A percentile compares a stretch with the other conserved stretches of the same genome.
Conservation (phyloP, 2,113 vertebrate genomes). For the Microcebus jonahi region DNA sequence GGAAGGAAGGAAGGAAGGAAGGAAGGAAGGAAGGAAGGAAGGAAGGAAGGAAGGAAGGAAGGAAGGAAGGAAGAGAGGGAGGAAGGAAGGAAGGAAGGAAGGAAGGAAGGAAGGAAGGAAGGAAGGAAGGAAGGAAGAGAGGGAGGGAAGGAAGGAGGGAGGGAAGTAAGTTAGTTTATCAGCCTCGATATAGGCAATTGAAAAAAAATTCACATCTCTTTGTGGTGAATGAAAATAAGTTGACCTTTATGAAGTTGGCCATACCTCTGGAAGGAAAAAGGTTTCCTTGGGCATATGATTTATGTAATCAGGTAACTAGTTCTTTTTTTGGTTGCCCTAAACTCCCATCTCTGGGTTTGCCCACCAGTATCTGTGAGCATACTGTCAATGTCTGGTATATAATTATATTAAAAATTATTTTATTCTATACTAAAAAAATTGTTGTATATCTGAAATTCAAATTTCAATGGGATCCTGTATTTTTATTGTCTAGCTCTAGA, state of each 20-base stretch:
- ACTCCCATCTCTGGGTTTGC: conserved; percentile 88
- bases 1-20: accelerated
- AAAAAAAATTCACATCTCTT: conserved; percentile 34
- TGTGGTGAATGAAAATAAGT: not conserved
- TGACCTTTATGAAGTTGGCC: not conserved
- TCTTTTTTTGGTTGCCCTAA: conserved; percentile 91
- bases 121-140: accelerated
- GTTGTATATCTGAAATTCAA: not conserved
- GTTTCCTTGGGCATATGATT: conserved; percentile 85
- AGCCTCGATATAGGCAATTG: not conserved
- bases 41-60: accelerated
- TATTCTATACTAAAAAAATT: not conserved
- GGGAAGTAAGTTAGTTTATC: not conserved
- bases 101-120: too few relatives aligned
- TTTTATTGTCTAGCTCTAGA: not conserved
- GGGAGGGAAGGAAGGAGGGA: accelerated
- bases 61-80: too few relatives aligned
- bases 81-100: too few relatives aligned
- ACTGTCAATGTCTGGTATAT: conserved; percentile 73
- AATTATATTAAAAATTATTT: not conserved
- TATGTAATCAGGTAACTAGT: conserved; percentile 92
- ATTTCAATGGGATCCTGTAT: not conserved
- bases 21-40: too few relatives aligned
- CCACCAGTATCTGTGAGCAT: conserved; percentile 88
- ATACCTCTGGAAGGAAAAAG: not conserved